Conservation (phyloP, 2,113 vertebrate species). For the Ellobius talpinus region DNA sequence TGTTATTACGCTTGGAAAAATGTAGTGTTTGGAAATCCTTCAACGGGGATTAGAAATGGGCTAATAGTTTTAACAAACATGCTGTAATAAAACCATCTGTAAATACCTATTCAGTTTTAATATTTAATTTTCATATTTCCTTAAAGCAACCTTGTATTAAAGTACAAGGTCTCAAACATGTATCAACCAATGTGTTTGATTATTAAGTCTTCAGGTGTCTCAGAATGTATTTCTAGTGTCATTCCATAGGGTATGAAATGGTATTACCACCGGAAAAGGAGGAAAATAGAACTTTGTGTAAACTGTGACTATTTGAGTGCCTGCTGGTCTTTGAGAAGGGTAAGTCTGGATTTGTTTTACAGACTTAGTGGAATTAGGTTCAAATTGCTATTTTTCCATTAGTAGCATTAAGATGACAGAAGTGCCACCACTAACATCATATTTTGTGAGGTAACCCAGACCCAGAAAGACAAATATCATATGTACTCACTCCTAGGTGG, state of each 20-base stretch:
- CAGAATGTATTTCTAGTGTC: not conserved
- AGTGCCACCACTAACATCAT: not conserved
- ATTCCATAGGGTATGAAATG: not conserved
- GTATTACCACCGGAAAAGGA: not conserved
- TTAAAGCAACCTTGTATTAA: not conserved
- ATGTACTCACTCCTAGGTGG: too few species aligned
- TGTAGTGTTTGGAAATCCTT: not conserved
- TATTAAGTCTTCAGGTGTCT: not conserved
- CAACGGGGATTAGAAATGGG: not conserved
- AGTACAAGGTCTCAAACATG: not conserved
- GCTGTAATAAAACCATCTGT: not conserved
- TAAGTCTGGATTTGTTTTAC: not conserved
- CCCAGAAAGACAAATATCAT: too few species aligned
- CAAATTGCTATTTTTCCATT: not conserved
- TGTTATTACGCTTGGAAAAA: not conserved
- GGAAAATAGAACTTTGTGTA: not conserved
- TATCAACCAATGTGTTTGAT: not conserved
- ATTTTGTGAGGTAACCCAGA: too few species aligned
- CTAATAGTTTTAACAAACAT: not conserved
- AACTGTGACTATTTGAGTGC: not conserved
- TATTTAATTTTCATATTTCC: slow-evolving; percentile 25
- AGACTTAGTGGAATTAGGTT: not conserved
- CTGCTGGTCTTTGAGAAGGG: not conserved
- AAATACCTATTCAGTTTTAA: not conserved
- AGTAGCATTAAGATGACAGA: not conserved